phyloP scores from a whole-genome alignment of 2,888 invertebrate species.

The Ochlodes sylvanus region DNA sequence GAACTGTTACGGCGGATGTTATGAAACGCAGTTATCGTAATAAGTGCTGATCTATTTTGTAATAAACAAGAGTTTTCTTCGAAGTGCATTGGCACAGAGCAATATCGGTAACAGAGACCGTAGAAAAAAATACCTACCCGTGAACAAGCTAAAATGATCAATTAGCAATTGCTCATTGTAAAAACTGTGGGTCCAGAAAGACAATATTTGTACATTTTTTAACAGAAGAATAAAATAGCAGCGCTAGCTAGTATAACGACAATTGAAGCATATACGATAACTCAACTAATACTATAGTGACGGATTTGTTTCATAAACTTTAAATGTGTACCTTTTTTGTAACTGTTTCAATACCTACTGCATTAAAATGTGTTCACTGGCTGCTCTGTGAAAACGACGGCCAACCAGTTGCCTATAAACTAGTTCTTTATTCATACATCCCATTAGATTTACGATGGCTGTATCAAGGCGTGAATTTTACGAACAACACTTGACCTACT shows the following conservation, averaged over 20 bases:
- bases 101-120: neutral
- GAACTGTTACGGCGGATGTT: constrained; percentile 19
- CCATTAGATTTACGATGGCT: constrained; percentile 11
- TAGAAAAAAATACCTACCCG: too few relatives aligned
- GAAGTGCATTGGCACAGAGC: constrained; percentile 17
- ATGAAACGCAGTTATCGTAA: constrained; percentile 19
- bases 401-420: constrained; percentile 3
- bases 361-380: neutral
- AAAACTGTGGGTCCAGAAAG: too few relatives aligned
- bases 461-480: constrained; percentile 1
- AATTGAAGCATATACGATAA: too few relatives aligned
- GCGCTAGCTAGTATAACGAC: too few relatives aligned
- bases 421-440: constrained; percentile 12
- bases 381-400: constrained; percentile 1
- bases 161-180: too few relatives aligned
- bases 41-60: constrained; percentile 29
- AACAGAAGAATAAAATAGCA: too few relatives aligned
- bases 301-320: too few relatives aligned
- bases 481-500: neutral
- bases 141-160: too few relatives aligned
- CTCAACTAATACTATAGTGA: too few relatives aligned
- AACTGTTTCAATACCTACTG: too few relatives aligned
- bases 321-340: too few relatives aligned
- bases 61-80: constrained; percentile 13
- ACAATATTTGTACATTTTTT: too few relatives aligned